Base-by-base conservation (phyloP, 2,888 invertebrate species). In the Girardia tigrina region DNA sequence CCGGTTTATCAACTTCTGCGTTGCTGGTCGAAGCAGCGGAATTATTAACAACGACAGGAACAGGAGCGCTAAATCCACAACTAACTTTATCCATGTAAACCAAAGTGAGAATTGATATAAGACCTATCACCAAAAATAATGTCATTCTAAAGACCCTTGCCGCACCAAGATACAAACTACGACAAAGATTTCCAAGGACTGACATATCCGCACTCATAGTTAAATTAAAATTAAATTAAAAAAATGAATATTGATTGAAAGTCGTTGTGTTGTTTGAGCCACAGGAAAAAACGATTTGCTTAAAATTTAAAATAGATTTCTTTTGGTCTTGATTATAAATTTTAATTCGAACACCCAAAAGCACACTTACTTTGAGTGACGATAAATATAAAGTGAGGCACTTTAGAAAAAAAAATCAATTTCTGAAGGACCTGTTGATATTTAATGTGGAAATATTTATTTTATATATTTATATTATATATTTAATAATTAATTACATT, bases 161-260 rank as follows among this genome's bases (percentile, higher is more conserved):
- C 4, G 56, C 56, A 6, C 56, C 56, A 6, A 56, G 23, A 56
- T 56, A 56, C 8, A 56, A 23, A 56, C 56, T 56, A 4, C 56
- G 56, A 56, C 56, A 56, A 12, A 56, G n/a, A 56, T 56, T 56
- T 12, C 56, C 56, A n/a, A 56, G 23, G 4, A 56, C 56, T 16
- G 56, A 56, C 56, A 56, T 56, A 56, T 56, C 56, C n/a, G 56
- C 56, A 56, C 56, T 56, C 56, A 56, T 56, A 16, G n/a, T 56
- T 56, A 23, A 6, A 20, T 56, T 56, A 36, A 36, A 36, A 36
- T 36, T 36, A 36, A 12, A 36, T 36, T 36, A 36, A 36, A 12
- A 16, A 36, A 36, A 36, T 8, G 8, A 36, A 36, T 12, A 36
- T 16, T 36, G 36, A n/a, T n/a, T n/a, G n/a, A n/a, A n/a, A n/a